These are phyloP conservation scores for Hemiscyllium ocellatum DNA, from an alignment of 2,113 vertebrate genomes.

Conservation along the genomic window DNA sequence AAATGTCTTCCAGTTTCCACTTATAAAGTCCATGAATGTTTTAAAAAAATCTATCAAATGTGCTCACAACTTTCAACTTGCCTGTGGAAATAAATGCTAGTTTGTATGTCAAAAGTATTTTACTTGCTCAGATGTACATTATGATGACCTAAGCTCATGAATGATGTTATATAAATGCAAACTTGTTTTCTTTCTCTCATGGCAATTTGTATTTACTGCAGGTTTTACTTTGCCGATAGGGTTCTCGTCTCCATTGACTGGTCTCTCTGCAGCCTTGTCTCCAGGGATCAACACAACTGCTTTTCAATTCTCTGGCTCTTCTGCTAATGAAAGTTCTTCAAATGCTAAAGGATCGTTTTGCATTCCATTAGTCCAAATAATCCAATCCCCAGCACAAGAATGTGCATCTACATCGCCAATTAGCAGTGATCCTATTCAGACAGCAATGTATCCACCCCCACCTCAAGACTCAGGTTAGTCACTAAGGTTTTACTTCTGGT, in stretches of 20 bases:
- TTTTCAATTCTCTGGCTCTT: not conserved
- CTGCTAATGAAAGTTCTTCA: constrained; percentile 3
- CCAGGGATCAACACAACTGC: not conserved
- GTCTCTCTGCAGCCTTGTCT: not conserved
- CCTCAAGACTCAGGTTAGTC: constrained; percentile 22
- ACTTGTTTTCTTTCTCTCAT: not conserved
- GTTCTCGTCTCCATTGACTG: not conserved
- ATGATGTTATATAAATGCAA: not conserved
- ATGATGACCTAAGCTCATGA: not conserved
- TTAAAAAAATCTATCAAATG: not conserved
- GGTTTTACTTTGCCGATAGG: constrained; percentile 4
- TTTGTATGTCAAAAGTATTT: not conserved
- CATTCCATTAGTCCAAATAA: constrained; percentile 3
- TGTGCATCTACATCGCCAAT: not conserved
- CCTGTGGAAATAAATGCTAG: not conserved
- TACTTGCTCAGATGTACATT: not conserved
- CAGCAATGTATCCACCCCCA: no score
- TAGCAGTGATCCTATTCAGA: not conserved
- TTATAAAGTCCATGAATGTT: not conserved
- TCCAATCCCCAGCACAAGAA: not conserved
- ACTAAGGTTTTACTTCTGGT: not conserved
- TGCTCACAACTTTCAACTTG: not conserved
- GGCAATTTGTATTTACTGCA: not conserved
- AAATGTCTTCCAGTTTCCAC: not conserved
- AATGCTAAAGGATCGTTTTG: not conserved